These are phyloP conservation scores for Oryzias sinensis DNA, from an alignment of 2,797 vertebrate species.

Conservation along the genomic window DNA sequence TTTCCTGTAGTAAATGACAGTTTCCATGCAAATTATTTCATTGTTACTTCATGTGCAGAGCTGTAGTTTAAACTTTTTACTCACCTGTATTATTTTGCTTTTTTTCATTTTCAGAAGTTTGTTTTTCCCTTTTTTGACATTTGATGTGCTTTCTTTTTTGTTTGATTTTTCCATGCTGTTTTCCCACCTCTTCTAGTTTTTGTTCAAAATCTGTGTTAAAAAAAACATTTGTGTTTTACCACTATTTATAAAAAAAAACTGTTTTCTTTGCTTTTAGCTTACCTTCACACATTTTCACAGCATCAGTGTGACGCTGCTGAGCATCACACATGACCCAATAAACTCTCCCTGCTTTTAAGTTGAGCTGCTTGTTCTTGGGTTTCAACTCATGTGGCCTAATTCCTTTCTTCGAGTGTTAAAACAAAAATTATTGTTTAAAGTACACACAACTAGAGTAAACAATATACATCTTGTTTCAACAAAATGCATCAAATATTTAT, in stretches of 20 bases:
- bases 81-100: conserved; percentile 74
- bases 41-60: not conserved
- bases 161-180: conserved; percentile 52
- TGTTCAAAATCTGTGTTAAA: conserved; percentile 64
- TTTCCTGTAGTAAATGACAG: conserved; percentile 60
- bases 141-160: conserved; percentile 48
- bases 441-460: not conserved
- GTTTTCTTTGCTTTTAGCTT: not conserved
- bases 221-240: not conserved
- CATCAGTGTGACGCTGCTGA: conserved; percentile 57
- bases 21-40: not conserved
- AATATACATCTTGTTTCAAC: not conserved
- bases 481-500: too few relatives aligned
- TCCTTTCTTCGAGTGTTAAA: conserved; percentile 54
- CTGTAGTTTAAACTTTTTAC: conserved; percentile 1
- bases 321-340: conserved; percentile 57
- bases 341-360: conserved; percentile 58
- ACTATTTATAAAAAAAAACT: not conserved
- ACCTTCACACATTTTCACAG: conserved; percentile 62
- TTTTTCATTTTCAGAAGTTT: conserved; percentile 67
- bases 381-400: conserved; percentile 57
- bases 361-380: conserved; percentile 57
- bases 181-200: conserved; percentile 58
- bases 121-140: conserved; percentile 68
- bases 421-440: not conserved